A percentile compares a stretch with the other conserved stretches of the same genome.
Conservation (phyloP, 2,797 vertebrate genomes). For the Thaleichthys pacificus region DNA sequence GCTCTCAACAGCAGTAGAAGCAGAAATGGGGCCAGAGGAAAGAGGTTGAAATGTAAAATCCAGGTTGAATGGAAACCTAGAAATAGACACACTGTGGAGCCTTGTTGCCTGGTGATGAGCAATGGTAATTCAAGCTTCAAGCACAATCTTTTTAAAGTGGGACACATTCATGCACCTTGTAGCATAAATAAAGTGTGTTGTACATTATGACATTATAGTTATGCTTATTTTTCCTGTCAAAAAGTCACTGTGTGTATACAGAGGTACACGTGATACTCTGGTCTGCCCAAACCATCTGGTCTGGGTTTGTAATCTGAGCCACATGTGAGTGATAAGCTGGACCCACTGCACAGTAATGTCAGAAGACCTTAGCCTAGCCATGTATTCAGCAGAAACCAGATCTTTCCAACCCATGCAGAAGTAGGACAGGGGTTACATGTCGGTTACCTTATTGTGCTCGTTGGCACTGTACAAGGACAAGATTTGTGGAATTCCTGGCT, state of each 20-base stretch:
- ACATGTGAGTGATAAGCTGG: not conserved
- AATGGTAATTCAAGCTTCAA: constrained; percentile 28
- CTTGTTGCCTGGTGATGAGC: constrained; percentile 35
- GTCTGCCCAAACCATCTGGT: not conserved
- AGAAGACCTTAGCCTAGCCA: not conserved
- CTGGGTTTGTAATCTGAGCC: constrained; percentile 12
- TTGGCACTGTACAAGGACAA: not conserved
- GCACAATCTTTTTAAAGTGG: constrained; percentile 27
- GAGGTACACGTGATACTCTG: not conserved
- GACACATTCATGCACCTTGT: constrained; percentile 14
- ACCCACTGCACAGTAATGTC: not conserved
- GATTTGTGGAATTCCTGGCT: not conserved
- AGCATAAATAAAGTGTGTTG: constrained; percentile 14
- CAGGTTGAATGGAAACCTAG: constrained; percentile 26
- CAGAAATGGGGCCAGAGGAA: constrained; percentile 11
- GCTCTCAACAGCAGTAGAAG: not conserved
- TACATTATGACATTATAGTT: not conserved
- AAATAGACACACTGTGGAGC: constrained; percentile 23
- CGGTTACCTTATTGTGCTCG: not conserved
- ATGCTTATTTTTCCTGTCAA: not conserved
- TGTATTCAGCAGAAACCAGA: constrained; percentile 9
- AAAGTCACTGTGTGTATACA: not conserved
- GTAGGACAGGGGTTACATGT: not conserved
- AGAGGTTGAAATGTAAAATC: constrained; percentile 29
- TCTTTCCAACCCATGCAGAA: not conserved